These are phyloP conservation scores for Zoanthus gigantus DNA, from an alignment of 92 coral and sea anemone species.

Conservation along the genomic window DNA sequence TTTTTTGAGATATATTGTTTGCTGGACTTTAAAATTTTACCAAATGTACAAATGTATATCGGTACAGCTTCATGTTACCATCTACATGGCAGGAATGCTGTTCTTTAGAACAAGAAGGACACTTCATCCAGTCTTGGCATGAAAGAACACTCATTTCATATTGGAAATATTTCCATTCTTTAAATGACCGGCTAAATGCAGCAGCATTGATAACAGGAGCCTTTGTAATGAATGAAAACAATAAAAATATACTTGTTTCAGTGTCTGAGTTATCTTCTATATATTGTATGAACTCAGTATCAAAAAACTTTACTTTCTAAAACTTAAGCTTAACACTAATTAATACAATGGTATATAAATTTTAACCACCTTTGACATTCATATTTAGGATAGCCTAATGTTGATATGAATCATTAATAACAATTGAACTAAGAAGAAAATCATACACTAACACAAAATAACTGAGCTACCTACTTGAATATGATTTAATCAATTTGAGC, in stretches of 20 bases:
- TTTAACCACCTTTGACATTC: not conserved
- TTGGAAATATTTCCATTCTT: conserved; percentile 76
- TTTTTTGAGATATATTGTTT: no score
- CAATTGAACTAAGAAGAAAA: not conserved
- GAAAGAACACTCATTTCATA: conserved; percentile 46
- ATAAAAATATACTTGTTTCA: no score
- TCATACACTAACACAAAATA: no score
- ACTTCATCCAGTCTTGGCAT: conserved; percentile 63
- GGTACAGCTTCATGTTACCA: conserved; percentile 82
- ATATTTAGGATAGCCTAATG: not conserved
- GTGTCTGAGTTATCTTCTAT: no score
- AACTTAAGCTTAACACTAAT: not conserved
- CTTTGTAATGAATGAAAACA: no score
- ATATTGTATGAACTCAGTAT: no score
- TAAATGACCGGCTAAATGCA: conserved; percentile 66
- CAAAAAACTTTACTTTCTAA: not conserved
- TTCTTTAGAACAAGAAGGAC: conserved; percentile 60
- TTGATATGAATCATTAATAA: not conserved
- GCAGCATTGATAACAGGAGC: conserved; percentile 57
- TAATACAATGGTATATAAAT: not conserved
- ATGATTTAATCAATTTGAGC: no score
- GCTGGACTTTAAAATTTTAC: no score
- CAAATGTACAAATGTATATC: conserved; percentile 32
- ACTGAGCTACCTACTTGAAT: no score
- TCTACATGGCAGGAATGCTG: conserved; percentile 78